Percentiles rank a stretch among this genome's conserved stretches.
Evolutionary conservation across 2,888 invertebrate genomes (phyloP).

Genomic region (Agapostemon virescens): DNA sequence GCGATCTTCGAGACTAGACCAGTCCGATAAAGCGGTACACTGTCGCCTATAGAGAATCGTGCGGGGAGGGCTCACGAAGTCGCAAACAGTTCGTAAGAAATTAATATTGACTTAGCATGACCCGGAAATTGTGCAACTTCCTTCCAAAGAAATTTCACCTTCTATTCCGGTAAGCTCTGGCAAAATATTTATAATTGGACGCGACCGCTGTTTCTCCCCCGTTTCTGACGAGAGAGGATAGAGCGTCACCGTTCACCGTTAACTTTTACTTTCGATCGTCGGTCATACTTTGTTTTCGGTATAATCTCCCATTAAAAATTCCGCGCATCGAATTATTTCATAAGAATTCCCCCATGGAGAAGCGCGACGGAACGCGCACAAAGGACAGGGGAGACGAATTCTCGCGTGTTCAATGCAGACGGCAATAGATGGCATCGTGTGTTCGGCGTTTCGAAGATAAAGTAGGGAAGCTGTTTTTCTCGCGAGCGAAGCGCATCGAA

Average conservation of each 20-base stretch:
- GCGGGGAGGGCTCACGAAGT: not conserved
- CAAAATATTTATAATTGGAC: not conserved
- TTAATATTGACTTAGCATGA: constrained; percentile 26
- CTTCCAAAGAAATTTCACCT: constrained; percentile 19
- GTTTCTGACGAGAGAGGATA: not conserved
- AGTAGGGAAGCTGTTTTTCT: not conserved
- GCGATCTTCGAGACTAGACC: constrained; percentile 40
- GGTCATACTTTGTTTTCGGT: not conserved
- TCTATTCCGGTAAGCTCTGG: not conserved
- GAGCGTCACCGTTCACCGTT: not conserved
- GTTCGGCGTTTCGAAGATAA: not conserved
- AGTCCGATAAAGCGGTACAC: constrained; percentile 19
- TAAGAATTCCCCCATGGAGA: not conserved
- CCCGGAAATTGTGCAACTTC: constrained; percentile 22
- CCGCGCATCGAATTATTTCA: not conserved
- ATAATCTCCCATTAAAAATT: not conserved
- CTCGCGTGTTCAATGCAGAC: not conserved
- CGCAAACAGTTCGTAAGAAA: constrained; percentile 19
- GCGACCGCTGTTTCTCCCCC: not conserved
- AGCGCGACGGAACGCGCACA: not conserved
- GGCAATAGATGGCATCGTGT: not conserved
- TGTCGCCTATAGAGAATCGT: constrained; percentile 12
- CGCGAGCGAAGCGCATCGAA: not conserved
- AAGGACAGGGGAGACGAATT: not conserved
- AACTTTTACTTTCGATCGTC: constrained; percentile 1